These are phyloP conservation scores for Poecilia picta DNA, from an alignment of 2,797 vertebrate species.

Conservation along the genomic window DNA sequence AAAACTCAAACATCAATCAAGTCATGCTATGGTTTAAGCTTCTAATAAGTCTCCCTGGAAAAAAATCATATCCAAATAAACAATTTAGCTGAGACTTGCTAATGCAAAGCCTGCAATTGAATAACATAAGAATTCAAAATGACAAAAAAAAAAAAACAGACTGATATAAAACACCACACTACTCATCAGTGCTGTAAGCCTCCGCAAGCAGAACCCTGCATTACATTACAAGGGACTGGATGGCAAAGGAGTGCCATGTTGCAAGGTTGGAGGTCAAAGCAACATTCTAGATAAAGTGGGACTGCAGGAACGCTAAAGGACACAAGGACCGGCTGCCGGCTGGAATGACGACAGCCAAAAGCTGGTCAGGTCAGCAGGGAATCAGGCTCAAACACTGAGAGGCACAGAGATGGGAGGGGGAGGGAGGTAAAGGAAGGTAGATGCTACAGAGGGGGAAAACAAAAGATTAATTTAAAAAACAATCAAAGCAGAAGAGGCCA, in stretches of 20 bases:
- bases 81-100: not conserved
- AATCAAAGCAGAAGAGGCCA: slow-evolving; percentile 62
- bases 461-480: slow-evolving; percentile 72
- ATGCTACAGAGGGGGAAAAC: slow-evolving; percentile 29
- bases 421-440: slow-evolving; percentile 19
- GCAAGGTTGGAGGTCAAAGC: slow-evolving; percentile 47
- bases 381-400: slow-evolving; percentile 37
- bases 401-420: slow-evolving; percentile 10
- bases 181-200: not conserved
- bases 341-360: slow-evolving; percentile 57
- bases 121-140: not conserved
- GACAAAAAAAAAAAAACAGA: not conserved
- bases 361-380: slow-evolving; percentile 70
- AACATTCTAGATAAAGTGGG: slow-evolving; percentile 45
- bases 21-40: not conserved
- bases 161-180: not conserved
- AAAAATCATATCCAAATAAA: not conserved
- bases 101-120: not conserved
- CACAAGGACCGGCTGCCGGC: slow-evolving; percentile 64
- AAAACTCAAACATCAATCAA: not conserved
- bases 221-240: not conserved
- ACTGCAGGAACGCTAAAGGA: slow-evolving; percentile 57
- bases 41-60: not conserved
- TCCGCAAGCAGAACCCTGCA: slow-evolving; percentile 14
- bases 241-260: slow-evolving; percentile 54